Evolutionary conservation across 64 coral and sea anemone genomes (phyloP).

Genomic region (Platygyra sinensis): DNA sequence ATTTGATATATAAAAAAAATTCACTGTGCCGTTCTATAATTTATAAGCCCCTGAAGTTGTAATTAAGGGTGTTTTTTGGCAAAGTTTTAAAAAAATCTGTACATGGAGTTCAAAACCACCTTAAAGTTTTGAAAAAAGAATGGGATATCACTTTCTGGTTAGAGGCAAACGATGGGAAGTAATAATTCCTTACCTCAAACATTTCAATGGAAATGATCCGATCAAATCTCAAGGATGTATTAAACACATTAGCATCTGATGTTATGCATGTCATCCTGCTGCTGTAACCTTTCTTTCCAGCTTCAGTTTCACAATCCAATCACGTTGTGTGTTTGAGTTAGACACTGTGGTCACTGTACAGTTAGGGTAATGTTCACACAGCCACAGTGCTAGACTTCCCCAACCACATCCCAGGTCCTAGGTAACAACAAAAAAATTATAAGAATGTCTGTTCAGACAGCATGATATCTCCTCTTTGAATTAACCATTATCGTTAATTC

Average conservation of each 20-base stretch:
- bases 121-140: too few species aligned
- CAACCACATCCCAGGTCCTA: conserved; percentile 93
- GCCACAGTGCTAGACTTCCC: conserved; percentile 77
- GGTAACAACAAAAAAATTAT: not conserved
- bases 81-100: too few species aligned
- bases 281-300: conserved; percentile 51
- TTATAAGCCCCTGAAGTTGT: too few species aligned
- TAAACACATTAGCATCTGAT: conserved; percentile 89
- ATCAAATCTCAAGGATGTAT: conserved; percentile 78
- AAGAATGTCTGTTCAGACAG: not conserved
- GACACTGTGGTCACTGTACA: conserved; percentile 77
- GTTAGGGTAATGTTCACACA: conserved; percentile 83
- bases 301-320: conserved; percentile 77
- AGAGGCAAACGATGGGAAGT: too few species aligned
- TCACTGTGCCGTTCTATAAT: too few species aligned
- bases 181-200: conserved; percentile 82
- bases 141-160: not conserved
- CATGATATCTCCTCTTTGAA: too few species aligned
- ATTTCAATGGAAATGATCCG: conserved; percentile 88
- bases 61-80: too few species aligned
- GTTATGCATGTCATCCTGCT: conserved; percentile 75
- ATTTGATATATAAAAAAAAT: too few species aligned
- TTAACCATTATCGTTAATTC: too few species aligned
- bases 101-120: too few species aligned
- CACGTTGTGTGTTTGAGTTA: conserved; percentile 80